Percentiles rank a stretch among this genome's conserved stretches.
These are phyloP conservation scores for Trogon melanurus DNA, from an alignment of 2,113 vertebrate genomes.

Conservation along the genomic window DNA sequence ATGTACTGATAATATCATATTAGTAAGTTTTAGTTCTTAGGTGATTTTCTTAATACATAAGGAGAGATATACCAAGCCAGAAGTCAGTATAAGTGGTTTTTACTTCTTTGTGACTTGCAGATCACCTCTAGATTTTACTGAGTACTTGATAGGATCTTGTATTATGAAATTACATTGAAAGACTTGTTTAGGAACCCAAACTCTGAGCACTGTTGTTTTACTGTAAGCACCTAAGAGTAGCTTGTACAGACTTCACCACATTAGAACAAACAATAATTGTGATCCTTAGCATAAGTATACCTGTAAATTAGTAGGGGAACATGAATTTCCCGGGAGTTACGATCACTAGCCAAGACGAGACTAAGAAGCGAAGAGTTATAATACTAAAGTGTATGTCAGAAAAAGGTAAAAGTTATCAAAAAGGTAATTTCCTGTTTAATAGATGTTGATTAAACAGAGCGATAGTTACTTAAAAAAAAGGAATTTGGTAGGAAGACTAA, in stretches of 20 bases:
- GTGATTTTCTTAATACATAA: background rate
- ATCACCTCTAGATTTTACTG: background rate
- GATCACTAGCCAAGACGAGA: background rate
- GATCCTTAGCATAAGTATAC: background rate
- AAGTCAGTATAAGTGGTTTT: background rate
- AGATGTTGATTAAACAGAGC: background rate
- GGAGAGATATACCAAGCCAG: background rate
- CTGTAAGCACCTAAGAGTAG: background rate
- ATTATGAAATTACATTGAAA: background rate
- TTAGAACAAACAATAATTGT: background rate
- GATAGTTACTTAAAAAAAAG: background rate
- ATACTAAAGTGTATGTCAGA: background rate
- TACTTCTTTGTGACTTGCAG: background rate
- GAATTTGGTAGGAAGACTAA: background rate
- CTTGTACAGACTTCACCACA: background rate
- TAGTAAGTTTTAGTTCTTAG: background rate
- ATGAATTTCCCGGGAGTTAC: background rate
- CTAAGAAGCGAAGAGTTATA: background rate
- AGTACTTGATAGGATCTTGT: background rate
- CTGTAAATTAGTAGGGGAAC: background rate
- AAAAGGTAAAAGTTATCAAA: background rate
- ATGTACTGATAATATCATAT: background rate
- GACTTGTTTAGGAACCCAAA: background rate
- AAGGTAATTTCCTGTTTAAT: background rate
- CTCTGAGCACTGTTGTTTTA: background rate